Evolutionary conservation across 2,888 invertebrate species (phyloP).

Genomic region (Morpho achilles): DNA sequence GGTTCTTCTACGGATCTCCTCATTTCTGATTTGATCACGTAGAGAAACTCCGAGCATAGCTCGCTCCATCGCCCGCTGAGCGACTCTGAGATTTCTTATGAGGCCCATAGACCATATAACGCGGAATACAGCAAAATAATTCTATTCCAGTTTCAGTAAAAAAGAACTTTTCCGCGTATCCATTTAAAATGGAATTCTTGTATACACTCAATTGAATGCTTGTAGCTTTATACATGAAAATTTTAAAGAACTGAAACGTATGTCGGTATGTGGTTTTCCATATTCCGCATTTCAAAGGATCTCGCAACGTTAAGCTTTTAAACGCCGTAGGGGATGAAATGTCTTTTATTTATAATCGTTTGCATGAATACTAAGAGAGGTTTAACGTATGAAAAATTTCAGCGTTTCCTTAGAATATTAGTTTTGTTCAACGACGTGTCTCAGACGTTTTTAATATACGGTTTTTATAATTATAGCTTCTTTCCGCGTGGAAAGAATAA

Average conservation of each 20-base stretch:
- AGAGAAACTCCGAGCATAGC: too few species aligned
- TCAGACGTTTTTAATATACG: slow-evolving; percentile 5
- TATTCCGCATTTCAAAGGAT: slow-evolving; percentile 18
- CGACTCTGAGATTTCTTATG: too few species aligned
- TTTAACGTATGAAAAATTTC: slow-evolving; percentile 4
- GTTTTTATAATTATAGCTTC: too few species aligned
- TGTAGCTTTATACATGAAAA: slow-evolving; percentile 12
- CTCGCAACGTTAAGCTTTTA: slow-evolving; percentile 20
- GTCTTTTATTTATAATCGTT: slow-evolving; percentile 20
- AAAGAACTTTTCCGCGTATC: slow-evolving; percentile 9
- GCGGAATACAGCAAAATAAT: too few species aligned
- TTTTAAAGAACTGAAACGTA: slow-evolving; percentile 7
- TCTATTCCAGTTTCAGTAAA: not conserved
- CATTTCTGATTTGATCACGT: too few species aligned
- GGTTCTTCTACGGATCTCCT: too few species aligned
- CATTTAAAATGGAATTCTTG: slow-evolving; percentile 13
- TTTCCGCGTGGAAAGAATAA: too few species aligned
- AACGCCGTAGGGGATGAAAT: slow-evolving; percentile 20
- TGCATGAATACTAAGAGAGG: slow-evolving; percentile 12
- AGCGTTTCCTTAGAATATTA: slow-evolving; percentile 1
- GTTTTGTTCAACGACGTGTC: not conserved
- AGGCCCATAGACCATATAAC: too few species aligned
- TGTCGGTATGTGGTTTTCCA: slow-evolving; percentile 10
- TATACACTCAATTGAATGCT: slow-evolving; percentile 18
- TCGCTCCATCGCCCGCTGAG: too few species aligned